These are phyloP conservation scores for Bombus sibiricus DNA, from an alignment of 1,140 invertebrate species.

Conservation along the genomic window DNA sequence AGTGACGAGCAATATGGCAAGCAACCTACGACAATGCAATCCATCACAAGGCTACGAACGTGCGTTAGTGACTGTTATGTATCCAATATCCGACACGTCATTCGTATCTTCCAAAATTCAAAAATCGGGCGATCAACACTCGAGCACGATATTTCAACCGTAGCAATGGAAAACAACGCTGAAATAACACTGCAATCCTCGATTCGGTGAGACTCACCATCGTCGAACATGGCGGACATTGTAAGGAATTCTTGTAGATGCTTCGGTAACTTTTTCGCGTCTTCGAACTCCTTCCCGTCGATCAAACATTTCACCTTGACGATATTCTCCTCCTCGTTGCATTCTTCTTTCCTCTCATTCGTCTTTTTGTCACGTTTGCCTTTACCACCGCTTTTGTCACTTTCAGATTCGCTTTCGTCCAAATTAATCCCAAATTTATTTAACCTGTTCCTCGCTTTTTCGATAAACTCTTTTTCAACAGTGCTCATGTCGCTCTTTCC, in stretches of 20 bases:
- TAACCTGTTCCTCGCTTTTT: slow-evolving; percentile 85
- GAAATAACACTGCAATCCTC: slow-evolving; percentile 57
- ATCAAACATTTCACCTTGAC: slow-evolving; percentile 83
- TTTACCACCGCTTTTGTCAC: slow-evolving; percentile 32
- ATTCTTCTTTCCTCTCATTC: slow-evolving; percentile 14
- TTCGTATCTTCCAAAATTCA: background rate
- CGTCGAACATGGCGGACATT: slow-evolving; percentile 77
- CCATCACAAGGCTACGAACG: slow-evolving; percentile 25
- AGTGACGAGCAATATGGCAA: slow-evolving; percentile 50
- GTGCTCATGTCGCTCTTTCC: slow-evolving; percentile 81
- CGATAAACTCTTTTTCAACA: slow-evolving; percentile 89
- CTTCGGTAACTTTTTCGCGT: slow-evolving; percentile 86
- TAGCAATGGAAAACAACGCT: slow-evolving; percentile 51
- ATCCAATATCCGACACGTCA: slow-evolving; percentile 13
- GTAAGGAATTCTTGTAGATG: slow-evolving; percentile 88
- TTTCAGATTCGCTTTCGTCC: slow-evolving; percentile 82
- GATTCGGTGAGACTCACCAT: slow-evolving; percentile 81
- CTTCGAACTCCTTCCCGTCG: slow-evolving; percentile 84
- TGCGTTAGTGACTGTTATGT: slow-evolving; percentile 54
- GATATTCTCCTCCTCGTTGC: slow-evolving; percentile 44
- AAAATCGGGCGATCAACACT: slow-evolving; percentile 35
- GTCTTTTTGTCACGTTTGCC: background rate
- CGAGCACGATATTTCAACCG: slow-evolving; percentile 18
- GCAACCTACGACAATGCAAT: slow-evolving; percentile 51
- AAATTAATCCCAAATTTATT: slow-evolving; percentile 84